Evolutionary conservation across 2,888 invertebrate species (phyloP), one percentile per base, ranked within the genome.

Genomic region (Drosophila mayaguana): DNA sequence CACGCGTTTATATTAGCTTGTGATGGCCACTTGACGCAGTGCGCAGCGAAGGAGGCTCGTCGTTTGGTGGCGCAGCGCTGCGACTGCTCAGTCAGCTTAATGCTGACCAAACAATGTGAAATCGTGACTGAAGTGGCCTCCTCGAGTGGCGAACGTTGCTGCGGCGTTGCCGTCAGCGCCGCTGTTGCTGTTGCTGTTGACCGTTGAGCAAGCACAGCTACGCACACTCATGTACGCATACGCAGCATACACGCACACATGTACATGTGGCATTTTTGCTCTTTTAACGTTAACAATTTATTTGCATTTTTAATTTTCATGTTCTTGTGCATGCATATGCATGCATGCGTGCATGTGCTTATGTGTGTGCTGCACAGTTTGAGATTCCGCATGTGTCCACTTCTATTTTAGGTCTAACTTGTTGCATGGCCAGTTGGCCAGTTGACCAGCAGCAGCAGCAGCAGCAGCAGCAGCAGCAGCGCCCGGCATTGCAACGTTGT

Each of bases 221-320:
- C 20, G 14, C 43, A 20, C 43, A 22, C 36, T 36, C n/a, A n/a
- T n/a, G n/a, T 20, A 20, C 20, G 14, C 43, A 20, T 20, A 22
- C 54, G 12, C 28, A 50, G 40, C 22, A 22, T 34, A 45, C 60
- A 61, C 40, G 32, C 54, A 56, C 73, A 55, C 43, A 43, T 56
- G 25, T 60, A 28, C 53, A 46, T 68, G 28, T 83, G 85, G 90
- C 88, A 90, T 86, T 88, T 88, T 83, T 82, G 88, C 76, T 74
- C 81, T 78, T 78, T 84, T 72, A 81, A 78, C 88, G 78, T 86
- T 88, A 83, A 90, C 86, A 88, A 88, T 86, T 90, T 90, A 86
- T 86, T 86, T 90, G 85, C 85, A 86, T 86, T 86, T 90, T 86
- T 90, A 86, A 86, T 86, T 90, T 90, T 86, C 83, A 86, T 90